phyloP scores from a whole-genome alignment of 1,140 invertebrate genomes.

The Teleogryllus occipitalis region DNA sequence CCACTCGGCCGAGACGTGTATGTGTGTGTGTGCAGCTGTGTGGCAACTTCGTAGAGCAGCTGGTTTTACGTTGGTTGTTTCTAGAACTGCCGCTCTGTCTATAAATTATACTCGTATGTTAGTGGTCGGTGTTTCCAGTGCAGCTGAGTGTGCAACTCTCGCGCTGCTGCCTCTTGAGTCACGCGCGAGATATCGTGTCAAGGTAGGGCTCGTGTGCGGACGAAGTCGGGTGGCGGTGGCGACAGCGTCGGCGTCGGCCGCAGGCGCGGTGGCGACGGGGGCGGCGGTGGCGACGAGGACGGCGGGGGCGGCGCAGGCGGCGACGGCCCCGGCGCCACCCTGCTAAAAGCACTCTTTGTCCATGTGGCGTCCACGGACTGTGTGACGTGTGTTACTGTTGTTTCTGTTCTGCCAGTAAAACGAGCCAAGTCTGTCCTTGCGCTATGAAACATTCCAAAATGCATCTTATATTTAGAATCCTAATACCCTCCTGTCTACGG shows the following conservation, averaged over 20 bases:
- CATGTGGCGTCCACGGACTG: slow-evolving; percentile 2
- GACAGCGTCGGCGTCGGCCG: too few species aligned
- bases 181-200: too few species aligned
- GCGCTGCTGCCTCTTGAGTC: too few species aligned
- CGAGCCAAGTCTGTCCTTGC: neutral
- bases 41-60: neutral
- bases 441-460: neutral
- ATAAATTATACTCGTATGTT: neutral
- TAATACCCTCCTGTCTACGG: neutral
- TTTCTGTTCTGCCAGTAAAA: neutral
- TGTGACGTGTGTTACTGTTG: neutral
- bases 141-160: neutral
- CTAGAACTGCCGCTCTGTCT: neutral
- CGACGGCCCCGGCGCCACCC: neutral
- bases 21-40: too few species aligned
- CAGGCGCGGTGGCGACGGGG: too few species aligned
- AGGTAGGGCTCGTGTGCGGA: too few species aligned
- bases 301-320: too few species aligned
- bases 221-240: too few species aligned
- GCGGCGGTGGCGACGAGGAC: neutral
- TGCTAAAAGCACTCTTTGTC: neutral
- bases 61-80: neutral
- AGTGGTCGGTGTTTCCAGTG: neutral
- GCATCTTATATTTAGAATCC: neutral
- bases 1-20: too few species aligned